A percentile compares a stretch with the other conserved stretches of the same genome.
Evolutionary conservation across 2,888 invertebrate species (phyloP).

Genomic region (Sinopyrophorus schimmeli): DNA sequence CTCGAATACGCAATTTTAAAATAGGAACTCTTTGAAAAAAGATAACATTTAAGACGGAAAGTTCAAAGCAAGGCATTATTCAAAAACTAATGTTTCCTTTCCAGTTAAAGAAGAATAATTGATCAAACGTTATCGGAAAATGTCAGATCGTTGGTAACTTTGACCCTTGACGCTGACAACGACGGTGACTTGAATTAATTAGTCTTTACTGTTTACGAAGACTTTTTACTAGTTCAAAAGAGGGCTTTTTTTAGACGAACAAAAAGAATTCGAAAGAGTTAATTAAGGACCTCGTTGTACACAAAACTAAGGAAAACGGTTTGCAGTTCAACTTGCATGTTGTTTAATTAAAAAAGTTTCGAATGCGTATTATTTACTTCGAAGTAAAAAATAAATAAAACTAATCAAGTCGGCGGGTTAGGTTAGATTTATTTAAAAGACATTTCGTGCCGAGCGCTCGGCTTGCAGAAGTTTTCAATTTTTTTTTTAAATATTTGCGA

Average conservation of each 20-base stretch:
- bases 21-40: not conserved
- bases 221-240: conserved; percentile 13
- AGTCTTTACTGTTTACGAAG: conserved; percentile 19
- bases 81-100: conserved; percentile 5
- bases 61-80: not conserved
- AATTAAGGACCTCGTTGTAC: conserved; percentile 9
- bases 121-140: conserved; percentile 13
- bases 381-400: no score
- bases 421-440: no score
- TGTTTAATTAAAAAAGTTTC: conserved; percentile 7
- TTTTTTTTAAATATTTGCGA: no score
- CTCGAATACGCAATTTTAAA: conserved; percentile 1
- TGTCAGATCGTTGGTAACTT: conserved; percentile 17
- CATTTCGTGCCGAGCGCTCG: no score
- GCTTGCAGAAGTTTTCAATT: no score
- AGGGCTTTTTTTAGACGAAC: conserved; percentile 7
- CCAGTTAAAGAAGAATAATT: conserved; percentile 11
- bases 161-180: conserved; percentile 6
- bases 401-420: no score
- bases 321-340: not conserved
- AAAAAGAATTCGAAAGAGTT: conserved; percentile 10
- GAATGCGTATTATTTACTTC: no score
- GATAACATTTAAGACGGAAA: not conserved
- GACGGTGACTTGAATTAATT: conserved; percentile 19
- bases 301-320: not conserved